These are phyloP conservation scores for Antheraea assamensis DNA, from an alignment of 2,888 invertebrate species.

Conservation along the genomic window DNA sequence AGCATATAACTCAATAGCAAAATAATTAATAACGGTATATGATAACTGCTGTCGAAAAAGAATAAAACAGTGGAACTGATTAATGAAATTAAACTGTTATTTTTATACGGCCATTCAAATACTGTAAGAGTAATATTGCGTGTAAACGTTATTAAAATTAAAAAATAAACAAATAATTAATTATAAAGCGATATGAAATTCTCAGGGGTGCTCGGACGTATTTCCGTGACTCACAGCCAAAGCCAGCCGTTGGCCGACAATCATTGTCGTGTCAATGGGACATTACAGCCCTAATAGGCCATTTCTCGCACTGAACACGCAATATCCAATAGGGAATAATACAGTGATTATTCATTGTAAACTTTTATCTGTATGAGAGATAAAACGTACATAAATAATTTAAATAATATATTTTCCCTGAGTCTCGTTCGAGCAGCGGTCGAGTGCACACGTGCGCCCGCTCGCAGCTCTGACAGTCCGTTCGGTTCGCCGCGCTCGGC, in stretches of 20 bases:
- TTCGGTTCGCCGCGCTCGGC: too few relatives aligned
- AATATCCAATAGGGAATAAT: constrained; percentile 30
- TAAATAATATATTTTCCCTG: neutral
- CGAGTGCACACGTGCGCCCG: too few relatives aligned
- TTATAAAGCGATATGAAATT: constrained; percentile 15
- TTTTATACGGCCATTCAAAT: neutral
- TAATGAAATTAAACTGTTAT: neutral
- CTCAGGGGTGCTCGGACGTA: constrained; percentile 8
- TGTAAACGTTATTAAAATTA: neutral
- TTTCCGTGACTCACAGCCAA: constrained; percentile 25
- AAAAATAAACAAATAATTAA: constrained; percentile 14
- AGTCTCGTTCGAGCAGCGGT: too few relatives aligned
- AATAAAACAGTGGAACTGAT: too few relatives aligned
- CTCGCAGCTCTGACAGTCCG: too few relatives aligned
- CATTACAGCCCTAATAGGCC: constrained; percentile 54
- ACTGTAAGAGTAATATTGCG: neutral
- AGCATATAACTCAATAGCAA: too few relatives aligned
- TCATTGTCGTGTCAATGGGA: constrained; percentile 51
- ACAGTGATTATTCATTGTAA: constrained; percentile 25
- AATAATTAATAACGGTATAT: too few relatives aligned
- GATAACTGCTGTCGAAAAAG: too few relatives aligned
- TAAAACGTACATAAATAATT: neutral
- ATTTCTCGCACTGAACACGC: constrained; percentile 61
- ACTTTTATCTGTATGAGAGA: constrained; percentile 10
- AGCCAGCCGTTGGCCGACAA: constrained; percentile 3